phyloP scores from a whole-genome alignment of 2,888 invertebrate genomes.

The Thecocarcelia acutangulata region DNA sequence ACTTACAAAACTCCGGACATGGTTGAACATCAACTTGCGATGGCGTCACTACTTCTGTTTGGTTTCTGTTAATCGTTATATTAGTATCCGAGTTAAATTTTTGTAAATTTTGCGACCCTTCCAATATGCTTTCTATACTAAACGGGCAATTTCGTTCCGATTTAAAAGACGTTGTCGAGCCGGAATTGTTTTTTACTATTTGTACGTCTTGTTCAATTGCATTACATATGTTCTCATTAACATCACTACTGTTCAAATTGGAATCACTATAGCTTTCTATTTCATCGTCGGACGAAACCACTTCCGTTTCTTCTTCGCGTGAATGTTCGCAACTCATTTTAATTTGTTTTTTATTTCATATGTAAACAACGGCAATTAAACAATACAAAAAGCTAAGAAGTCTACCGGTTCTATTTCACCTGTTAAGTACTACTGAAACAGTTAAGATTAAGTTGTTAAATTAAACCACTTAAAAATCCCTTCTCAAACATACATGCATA shows the following conservation, averaged over 20 bases:
- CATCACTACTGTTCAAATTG: constrained; percentile 32
- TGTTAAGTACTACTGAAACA: constrained; percentile 44
- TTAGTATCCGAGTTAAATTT: constrained; percentile 17
- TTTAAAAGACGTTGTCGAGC: constrained; percentile 10
- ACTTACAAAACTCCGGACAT: constrained; percentile 40
- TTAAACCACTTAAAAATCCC: constrained; percentile 24
- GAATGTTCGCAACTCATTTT: constrained; percentile 36
- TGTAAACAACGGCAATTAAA: not conserved
- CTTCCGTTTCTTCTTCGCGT: constrained; percentile 25
- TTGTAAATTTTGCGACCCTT: constrained; percentile 21
- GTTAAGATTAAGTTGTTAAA: constrained; percentile 37
- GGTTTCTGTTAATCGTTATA: not conserved
- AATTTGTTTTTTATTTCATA: not conserved
- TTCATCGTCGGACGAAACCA: constrained; percentile 31
- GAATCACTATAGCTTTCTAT: constrained; percentile 34
- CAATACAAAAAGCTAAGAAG: constrained; percentile 19
- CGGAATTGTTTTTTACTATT: constrained; percentile 9
- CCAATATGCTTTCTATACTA: constrained; percentile 52
- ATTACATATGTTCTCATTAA: not conserved
- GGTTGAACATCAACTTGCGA: not conserved
- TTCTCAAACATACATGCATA: not conserved
- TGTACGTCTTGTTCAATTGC: not conserved
- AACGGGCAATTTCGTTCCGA: constrained; percentile 32
- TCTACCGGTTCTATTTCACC: constrained; percentile 50
- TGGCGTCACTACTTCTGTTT: constrained; percentile 6